These are phyloP conservation scores for Gymnoscopelus microlampas DNA, from an alignment of 2,797 vertebrate genomes.

Conservation along the genomic window DNA sequence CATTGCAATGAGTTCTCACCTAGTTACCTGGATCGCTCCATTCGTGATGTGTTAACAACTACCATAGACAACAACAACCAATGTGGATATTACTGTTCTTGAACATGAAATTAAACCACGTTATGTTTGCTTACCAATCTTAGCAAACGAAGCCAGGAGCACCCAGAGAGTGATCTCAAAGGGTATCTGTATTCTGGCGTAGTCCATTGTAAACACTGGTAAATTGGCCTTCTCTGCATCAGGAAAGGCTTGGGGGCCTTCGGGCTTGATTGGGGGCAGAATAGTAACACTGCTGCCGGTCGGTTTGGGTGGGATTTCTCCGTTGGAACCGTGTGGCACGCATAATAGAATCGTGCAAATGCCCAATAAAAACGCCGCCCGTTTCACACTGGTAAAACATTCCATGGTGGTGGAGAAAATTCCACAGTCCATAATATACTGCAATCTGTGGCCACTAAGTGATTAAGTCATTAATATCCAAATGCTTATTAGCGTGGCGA, in stretches of 20 bases:
- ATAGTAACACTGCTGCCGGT: constrained; percentile 42
- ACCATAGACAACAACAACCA: too few relatives aligned
- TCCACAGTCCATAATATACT: neutral
- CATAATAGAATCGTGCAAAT: constrained; percentile 36
- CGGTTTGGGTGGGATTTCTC: constrained; percentile 56
- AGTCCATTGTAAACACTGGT: constrained; percentile 90
- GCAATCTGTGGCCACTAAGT: neutral
- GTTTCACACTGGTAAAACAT: neutral
- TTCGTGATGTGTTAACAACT: too few relatives aligned
- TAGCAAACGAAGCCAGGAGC: constrained; percentile 92
- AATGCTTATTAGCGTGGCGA: neutral
- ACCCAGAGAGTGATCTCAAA: constrained; percentile 97
- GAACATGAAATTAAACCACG: too few relatives aligned
- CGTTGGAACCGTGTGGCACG: constrained; percentile 48
- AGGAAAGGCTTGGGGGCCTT: constrained; percentile 62
- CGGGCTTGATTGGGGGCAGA: constrained; percentile 49
- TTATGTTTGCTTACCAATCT: constrained; percentile 88
- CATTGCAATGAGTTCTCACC: too few relatives aligned
- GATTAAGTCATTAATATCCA: neutral
- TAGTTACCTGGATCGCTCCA: too few relatives aligned
- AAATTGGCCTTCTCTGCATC: constrained; percentile 79
- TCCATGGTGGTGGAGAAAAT: constrained; percentile 49
- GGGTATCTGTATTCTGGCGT: constrained; percentile 91
- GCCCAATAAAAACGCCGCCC: constrained; percentile 18
- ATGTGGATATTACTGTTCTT: too few relatives aligned